Evolutionary conservation across 2,888 invertebrate species (phyloP), one percentile per base, ranked within the genome.

Genomic region (Euplexia lucipara): DNA sequence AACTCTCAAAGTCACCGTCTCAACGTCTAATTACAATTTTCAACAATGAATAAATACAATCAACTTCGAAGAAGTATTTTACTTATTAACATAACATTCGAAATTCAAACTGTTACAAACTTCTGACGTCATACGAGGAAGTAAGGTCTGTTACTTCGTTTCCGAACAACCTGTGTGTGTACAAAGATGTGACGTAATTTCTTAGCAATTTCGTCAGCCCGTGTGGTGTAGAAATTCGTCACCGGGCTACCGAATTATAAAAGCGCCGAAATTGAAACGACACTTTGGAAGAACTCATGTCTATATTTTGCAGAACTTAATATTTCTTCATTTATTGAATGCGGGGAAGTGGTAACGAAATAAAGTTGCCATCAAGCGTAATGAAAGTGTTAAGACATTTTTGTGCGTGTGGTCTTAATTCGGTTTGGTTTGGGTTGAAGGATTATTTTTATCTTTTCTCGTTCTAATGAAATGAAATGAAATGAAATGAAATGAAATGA

Each of bases 221-320:
- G 32, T 61, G 51, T 37, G 34, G n/a, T 53, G 58, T 52, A 52
- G 41, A 70, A 78, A 78, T 78, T 52, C 75, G 26, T 60, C 20
- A 60, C 64, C 18, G 32, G 30, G 42, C 39, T 52, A 35, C 51
- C 45, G 41, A 52, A 53, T 73, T 56, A 56, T 48, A 47, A 51
- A 45, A 51, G 20, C 26, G 22, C 3, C 34, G 26, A 65, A 66
- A 73, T 60, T 78, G 47, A 57, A 74, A 78, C 9, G 54, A 45
- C 44, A 47, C 20, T 22, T 66, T 48, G 10, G 39, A 47, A 56
- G 39, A 37, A 54, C 26, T 8, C 14, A 14, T 7, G 20, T 37
- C 20, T 44, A 8, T 18, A 48, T 49, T 41, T 52, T 41, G 18
- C 26, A 1, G 12, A 37, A 51, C 9, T 58, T 41, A 9, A 16